These are phyloP conservation scores for Tauraco erythrolophus DNA, from an alignment of 2,113 vertebrate species.

Conservation along the genomic window DNA sequence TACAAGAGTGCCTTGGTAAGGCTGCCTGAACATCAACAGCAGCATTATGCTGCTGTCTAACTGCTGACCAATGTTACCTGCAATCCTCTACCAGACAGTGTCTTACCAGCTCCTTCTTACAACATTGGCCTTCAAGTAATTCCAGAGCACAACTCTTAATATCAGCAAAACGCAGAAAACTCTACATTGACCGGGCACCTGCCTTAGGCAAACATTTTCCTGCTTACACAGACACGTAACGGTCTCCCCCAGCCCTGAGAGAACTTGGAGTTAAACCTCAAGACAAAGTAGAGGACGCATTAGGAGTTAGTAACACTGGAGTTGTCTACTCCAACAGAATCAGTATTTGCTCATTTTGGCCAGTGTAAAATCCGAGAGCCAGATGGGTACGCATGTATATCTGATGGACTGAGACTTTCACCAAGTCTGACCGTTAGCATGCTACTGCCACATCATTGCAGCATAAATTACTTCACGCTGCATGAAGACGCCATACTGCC, in stretches of 20 bases:
- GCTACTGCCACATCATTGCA: neutral
- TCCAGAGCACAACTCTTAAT: neutral
- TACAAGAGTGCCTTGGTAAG: neutral
- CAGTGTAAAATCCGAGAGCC: neutral
- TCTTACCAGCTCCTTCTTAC: neutral
- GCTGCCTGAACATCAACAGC: neutral
- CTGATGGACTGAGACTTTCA: neutral
- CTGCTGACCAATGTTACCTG: neutral
- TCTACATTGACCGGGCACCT: neutral
- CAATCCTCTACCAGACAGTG: neutral
- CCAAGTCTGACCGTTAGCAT: neutral
- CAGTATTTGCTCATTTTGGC: neutral
- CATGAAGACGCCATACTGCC: neutral
- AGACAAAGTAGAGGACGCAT: fast-evolving
- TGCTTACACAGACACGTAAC: neutral
- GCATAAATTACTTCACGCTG: neutral
- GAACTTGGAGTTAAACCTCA: neutral
- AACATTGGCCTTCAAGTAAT: neutral
- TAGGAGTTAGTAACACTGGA: neutral
- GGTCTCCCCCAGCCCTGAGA: neutral
- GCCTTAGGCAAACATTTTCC: neutral
- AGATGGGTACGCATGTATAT: neutral
- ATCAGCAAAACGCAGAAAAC: neutral
- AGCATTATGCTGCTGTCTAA: neutral
- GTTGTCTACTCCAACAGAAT: neutral